phyloP scores from a whole-genome alignment of 2,797 vertebrate species.

The Rhinophrynus dorsalis region DNA sequence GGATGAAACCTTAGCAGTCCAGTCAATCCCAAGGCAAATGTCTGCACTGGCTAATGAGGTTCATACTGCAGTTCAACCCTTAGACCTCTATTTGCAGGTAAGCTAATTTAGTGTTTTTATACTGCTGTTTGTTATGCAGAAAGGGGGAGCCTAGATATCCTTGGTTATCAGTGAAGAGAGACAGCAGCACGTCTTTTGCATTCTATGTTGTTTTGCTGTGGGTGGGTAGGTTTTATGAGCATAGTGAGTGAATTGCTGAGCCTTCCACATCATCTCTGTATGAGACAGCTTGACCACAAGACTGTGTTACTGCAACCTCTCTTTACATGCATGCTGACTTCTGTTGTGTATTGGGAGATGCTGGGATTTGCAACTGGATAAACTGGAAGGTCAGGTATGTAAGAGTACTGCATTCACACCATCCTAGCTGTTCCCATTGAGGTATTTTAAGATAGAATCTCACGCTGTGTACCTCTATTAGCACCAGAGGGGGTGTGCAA shows the following conservation, averaged over 20 bases:
- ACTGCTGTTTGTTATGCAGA: background rate
- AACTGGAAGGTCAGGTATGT: background rate
- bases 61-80: background rate
- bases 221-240: background rate
- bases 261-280: background rate
- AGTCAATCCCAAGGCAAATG: conserved; percentile 2
- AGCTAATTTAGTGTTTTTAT: background rate
- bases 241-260: conserved; percentile 1
- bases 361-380: background rate
- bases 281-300: background rate
- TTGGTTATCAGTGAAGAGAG: background rate
- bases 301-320: background rate
- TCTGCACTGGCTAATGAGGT: background rate
- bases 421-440: no score
- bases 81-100: conserved; percentile 24
- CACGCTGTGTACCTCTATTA: no score
- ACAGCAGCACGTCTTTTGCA: background rate
- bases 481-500: no score
- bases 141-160: background rate
- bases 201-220: background rate
- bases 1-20: background rate
- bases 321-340: background rate
- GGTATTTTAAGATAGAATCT: no score
- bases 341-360: no score
- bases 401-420: no score